Base-by-base conservation (phyloP, 2,113 vertebrate species). In the Rattus rattus region DNA sequence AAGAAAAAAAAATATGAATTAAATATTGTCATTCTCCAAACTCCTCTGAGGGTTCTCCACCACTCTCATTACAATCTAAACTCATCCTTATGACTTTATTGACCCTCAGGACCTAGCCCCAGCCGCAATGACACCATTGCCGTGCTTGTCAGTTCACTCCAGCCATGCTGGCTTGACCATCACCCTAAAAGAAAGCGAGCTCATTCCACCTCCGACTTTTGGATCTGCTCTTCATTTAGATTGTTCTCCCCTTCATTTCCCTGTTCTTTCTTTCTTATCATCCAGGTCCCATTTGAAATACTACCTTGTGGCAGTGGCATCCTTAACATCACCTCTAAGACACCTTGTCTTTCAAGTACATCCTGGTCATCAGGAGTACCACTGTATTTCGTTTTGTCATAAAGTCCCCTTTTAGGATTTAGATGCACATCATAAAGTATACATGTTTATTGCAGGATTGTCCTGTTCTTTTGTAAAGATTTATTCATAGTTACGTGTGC, bases 41-140 rank as follows among this genome's bases (percentile, higher is more conserved):
- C 67, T 79, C 47, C 33, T 76, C 67, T 61, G 11, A 90, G 43
- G 43, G 26, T 65, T 96, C 94, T 49, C 47, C 24, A 4, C 92
- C 61, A 83, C 61, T 79, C 73, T 72, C 89, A 91, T 61, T 76
- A 83, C 93, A 52, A 96, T 69, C 43, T 95, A 80, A 96, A 59
- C 49, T 73, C 88, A 94, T 79, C 43, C 69, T 76, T 61, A 28
- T 72, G 70, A 70, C 22, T 93, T 94, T 59, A 49, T 43, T 61
- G 12, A 6, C 30, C 36, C 72, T 2, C n/a, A 10, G 87, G 75
- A 87, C 56, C 75, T 70, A 90, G 75, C 85, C 65, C 49, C 54
- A 20, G 61, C 47, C 76, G 80, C 59, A 70, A 65, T 88, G 5
- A 33, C 52, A 14, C 87, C 70, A 33, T 75, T 39, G 59, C 49